phyloP scores from a whole-genome alignment of 2,113 vertebrate genomes.

The Larimichthys crocea region DNA sequence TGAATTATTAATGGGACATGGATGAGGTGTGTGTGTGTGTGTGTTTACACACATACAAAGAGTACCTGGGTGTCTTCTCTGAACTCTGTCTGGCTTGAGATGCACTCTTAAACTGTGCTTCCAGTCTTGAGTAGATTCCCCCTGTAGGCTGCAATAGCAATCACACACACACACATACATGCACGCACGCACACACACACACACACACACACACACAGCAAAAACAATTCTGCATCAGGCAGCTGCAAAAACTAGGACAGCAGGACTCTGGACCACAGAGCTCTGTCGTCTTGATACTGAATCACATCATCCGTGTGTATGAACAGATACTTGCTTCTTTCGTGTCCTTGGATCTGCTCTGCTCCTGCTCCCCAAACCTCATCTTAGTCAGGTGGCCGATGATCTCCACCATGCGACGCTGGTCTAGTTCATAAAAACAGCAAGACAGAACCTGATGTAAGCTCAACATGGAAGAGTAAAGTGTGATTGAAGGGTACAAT shows the following conservation, averaged over 20 bases:
- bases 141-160: conserved; percentile 85
- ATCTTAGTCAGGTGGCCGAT: conserved; percentile 93
- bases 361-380: conserved; percentile 93
- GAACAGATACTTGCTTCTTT: conserved; percentile 87
- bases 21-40: not conserved
- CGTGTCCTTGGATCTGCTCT: conserved; percentile 89
- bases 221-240: conserved; percentile 41
- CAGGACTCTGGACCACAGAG: no score
- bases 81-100: conserved; percentile 86
- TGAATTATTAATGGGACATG: not conserved
- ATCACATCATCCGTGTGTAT: not conserved
- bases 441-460: not conserved
- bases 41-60: not conserved
- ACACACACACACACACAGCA: conserved; percentile 20
- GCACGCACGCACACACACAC: conserved; percentile 4
- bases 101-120: conserved; percentile 90
- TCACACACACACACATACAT: not conserved
- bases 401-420: conserved; percentile 96
- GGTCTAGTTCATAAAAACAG: conserved; percentile 83
- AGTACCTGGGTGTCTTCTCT: conserved; percentile 87
- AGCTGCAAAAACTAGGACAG: conserved; percentile 45
- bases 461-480: not conserved
- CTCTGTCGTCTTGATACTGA: not conserved
- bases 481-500: not conserved
- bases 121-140: conserved; percentile 93